Base-by-base conservation (phyloP, 1,140 invertebrate genomes). In the Ephestia elutella region DNA sequence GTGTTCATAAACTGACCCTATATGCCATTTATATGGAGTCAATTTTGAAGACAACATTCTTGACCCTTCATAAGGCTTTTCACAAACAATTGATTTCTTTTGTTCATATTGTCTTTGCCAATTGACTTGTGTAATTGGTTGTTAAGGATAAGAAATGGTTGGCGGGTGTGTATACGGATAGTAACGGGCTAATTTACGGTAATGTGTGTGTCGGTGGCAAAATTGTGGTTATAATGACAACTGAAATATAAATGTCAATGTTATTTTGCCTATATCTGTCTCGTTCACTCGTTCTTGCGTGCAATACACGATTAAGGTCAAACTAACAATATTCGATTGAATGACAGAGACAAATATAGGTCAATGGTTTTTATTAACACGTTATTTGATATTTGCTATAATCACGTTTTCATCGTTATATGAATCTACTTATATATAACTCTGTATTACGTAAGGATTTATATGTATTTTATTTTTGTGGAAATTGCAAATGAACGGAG, bases 381-480 rank as follows among this genome's bases (percentile, higher is more conserved):
- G 13, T 44, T 17, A 5, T 44, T 44, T 44, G 38, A 15, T 13
- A 44, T 9, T 44, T 44, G 38, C 10, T 44, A 44, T 44, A 44
- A 44, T 44, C 38, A 44, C 13, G n/a, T 44, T 44, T 13, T 38
- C 32, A 13, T 9, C 32, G 13, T 38, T 7, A 8, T 15, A 44
- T 44, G 38, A 44, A 44, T 44, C n/a, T 44, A 44, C 15, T 44
- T 44, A 44, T 15, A 13, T 44, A 13, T 15, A 44, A 15, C 38
- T 2, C n/a, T 44, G 4, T 32, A 32, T 32, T 44, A 15, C 4
- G 38, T 44, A 44, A 44, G 38, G 15, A 44, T 15, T 44, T 44
- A 15, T 44, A 44, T 44, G 38, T 44, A 44, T 44, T 44, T 44
- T 3, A 44, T 44, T 44, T 56, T 56, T 56, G 54, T 56, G 56